Evolutionary conservation across 2,113 vertebrate genomes (phyloP).

Genomic region (Columba janthina): DNA sequence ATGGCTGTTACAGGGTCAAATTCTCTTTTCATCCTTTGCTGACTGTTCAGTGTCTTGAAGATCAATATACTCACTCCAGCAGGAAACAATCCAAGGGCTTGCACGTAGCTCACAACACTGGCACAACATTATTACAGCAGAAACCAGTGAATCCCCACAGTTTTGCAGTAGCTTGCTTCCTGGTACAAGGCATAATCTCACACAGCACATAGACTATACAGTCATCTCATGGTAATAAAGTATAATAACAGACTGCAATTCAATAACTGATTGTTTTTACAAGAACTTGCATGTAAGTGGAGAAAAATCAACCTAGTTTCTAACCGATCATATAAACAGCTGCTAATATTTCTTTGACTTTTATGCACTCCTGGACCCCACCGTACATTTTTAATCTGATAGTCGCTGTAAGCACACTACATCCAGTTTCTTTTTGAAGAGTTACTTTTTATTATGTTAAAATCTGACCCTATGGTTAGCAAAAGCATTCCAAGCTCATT

Average conservation of each 20-base stretch:
- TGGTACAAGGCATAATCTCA: background rate
- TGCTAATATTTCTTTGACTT: background rate
- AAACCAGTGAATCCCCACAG: background rate
- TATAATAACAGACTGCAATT: background rate
- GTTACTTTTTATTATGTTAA: background rate
- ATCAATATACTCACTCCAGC: background rate
- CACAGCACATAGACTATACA: background rate
- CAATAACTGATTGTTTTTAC: background rate
- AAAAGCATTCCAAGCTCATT: background rate
- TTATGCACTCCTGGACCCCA: background rate
- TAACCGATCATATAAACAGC: background rate
- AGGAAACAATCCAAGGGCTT: background rate
- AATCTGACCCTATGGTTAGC: background rate
- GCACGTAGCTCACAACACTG: background rate
- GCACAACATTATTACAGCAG: fast-evolving
- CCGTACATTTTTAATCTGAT: background rate
- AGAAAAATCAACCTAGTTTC: background rate
- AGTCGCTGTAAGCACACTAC: background rate
- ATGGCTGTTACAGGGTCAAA: background rate
- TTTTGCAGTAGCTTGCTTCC: background rate
- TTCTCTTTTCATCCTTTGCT: background rate
- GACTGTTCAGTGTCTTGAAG: background rate
- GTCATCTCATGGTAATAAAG: background rate
- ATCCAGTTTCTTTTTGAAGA: background rate
- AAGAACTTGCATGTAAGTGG: background rate